These are phyloP conservation scores for Xenopus petersii DNA, from an alignment of 2,797 vertebrate species.

Conservation along the genomic window DNA sequence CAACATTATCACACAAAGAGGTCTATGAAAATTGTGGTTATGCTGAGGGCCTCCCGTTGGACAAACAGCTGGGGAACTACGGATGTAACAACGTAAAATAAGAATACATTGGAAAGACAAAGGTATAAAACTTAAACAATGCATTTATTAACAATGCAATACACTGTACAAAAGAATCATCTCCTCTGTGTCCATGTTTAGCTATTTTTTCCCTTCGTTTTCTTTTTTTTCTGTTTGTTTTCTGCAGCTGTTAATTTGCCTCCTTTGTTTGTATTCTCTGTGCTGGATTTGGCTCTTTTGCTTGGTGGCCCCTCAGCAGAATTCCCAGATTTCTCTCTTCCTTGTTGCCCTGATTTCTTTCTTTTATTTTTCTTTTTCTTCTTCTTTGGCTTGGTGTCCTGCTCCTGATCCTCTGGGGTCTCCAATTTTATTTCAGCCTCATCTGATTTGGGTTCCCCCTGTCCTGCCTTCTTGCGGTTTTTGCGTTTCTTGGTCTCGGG, in stretches of 20 bases:
- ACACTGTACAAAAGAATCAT: constrained; percentile 23
- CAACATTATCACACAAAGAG: no score
- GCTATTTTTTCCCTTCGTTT: not conserved
- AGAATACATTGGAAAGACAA: constrained; percentile 7
- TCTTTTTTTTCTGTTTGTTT: constrained; percentile 18
- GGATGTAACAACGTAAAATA: no score
- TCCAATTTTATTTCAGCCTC: not conserved
- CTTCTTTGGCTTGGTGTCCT: constrained; percentile 15
- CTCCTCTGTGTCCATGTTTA: not conserved
- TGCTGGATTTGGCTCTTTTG: constrained; percentile 25
- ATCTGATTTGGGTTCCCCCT: constrained; percentile 21
- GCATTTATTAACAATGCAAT: not conserved
- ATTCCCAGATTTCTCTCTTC: not conserved
- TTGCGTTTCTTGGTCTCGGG: constrained; percentile 77
- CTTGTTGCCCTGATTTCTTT: constrained; percentile 1
- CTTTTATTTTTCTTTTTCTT: constrained; percentile 32
- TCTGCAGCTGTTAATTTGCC: not conserved
- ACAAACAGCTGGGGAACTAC: no score
- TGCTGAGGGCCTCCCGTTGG: no score
- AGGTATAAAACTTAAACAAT: not conserved
- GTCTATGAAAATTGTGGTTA: no score
- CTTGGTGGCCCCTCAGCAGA: not conserved
- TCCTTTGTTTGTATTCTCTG: not conserved
- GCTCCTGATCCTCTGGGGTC: not conserved
- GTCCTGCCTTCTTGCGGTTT: constrained; percentile 59